Base-by-base conservation (phyloP, 2,113 vertebrate species). In the Thalassoma bifasciatum region DNA sequence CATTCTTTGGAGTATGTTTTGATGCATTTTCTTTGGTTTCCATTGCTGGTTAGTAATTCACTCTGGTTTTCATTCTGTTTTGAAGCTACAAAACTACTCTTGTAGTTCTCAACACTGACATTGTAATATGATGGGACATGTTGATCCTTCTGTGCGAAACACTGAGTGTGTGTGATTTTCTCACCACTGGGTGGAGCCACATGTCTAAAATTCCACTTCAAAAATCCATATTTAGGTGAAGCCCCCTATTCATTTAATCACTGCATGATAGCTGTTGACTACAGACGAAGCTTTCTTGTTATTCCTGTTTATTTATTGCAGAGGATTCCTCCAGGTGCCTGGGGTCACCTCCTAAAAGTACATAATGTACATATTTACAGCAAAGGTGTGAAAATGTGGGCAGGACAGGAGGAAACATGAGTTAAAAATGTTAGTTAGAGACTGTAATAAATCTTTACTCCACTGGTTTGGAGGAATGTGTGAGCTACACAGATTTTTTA, bases 121-220 rank as follows among this genome's bases (percentile, higher is more conserved):
- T 13, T 5, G 4, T 40, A 12, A n/a, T 6, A 30, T 30, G 30
- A 30, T 30, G 30, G 6, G n/a, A n/a, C n/a, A n/a, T n/a, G n/a
- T n/a, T n/a, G 30, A 3, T 30, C 6, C 30, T 30, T 30, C 3
- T 30, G 30, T 4, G 6, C 30, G 6, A 30, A 30, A 42, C 44
- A 14, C 2, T 56, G 40, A 65, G n/a, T 14, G 11, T 53, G 16
- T 6, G 66, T 24, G 23, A 40, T 17, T 10, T 12, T 24, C 47
- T 16, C 17, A 52, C 62, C 82, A 60, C 59, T 30, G 14, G 59
- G 51, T 26, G 72, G 68, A 0, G 58, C 63, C 34, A 72, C 36
- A 71, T 58, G 3, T 57, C 56, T 34, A 34, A 19, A 42, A 14
- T 21, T 19, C 19, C 17, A 19, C 23, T 8, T n/a, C 14, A 14